Conservation (phyloP, 1,140 invertebrate species). For the Homarus americanus region DNA sequence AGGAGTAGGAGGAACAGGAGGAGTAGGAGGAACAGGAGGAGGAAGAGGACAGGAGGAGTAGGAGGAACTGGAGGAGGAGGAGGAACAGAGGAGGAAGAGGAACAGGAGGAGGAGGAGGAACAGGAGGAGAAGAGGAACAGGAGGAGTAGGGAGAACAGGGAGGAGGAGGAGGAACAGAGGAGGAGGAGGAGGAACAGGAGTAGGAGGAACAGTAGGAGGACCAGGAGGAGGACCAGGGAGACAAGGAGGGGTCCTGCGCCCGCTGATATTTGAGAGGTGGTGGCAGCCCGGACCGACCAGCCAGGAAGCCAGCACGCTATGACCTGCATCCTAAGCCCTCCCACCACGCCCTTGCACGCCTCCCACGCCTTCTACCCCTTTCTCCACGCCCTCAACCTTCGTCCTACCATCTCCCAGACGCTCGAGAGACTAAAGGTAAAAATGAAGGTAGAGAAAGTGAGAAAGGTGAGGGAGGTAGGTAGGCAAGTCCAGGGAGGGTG, state of each 20-base stretch:
- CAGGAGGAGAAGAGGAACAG: background rate
- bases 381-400: too few species aligned
- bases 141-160: background rate
- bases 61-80: background rate
- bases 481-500: too few species aligned
- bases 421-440: too few species aligned
- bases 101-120: background rate
- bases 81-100: background rate
- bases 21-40: too few species aligned
- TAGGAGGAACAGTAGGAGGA: background rate
- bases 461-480: too few species aligned
- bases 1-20: background rate
- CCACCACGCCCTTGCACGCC: slow-evolving; percentile 5
- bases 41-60: background rate
- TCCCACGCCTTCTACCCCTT: background rate
- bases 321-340: background rate
- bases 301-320: background rate
- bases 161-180: background rate
- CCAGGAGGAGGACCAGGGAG: background rate
- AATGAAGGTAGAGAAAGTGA: too few species aligned
- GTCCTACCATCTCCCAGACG: too few species aligned
- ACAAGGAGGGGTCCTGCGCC: slow-evolving; percentile 16
- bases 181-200: background rate
- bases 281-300: background rate
- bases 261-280: slow-evolving; percentile 55